Percentiles rank a stretch among this genome's conserved stretches.
These are phyloP conservation scores for Trichonephila clavata DNA, from an alignment of 1,140 invertebrate species.

Conservation along the genomic window DNA sequence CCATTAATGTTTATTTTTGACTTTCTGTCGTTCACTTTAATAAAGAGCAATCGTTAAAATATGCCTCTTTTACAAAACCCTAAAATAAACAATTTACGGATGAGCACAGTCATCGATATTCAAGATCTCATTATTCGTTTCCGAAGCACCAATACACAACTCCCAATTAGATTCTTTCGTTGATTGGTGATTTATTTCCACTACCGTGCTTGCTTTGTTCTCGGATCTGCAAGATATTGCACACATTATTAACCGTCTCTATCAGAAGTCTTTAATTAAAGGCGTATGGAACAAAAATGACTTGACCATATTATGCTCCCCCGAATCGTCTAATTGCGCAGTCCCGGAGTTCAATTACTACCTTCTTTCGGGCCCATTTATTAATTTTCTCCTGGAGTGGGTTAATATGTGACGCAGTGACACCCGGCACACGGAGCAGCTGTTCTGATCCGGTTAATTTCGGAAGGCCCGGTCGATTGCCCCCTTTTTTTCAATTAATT, in stretches of 20 bases:
- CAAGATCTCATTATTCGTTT: no score
- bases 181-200: neutral
- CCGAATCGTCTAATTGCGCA: neutral
- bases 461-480: neutral
- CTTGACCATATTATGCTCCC: neutral
- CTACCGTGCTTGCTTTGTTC: neutral
- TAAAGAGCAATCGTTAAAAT: no score
- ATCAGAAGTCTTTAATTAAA: slow-evolving; percentile 27
- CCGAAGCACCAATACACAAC: no score
- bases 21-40: no score
- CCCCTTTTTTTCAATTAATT: slow-evolving; percentile 11
- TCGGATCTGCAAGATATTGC: neutral
- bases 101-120: no score
- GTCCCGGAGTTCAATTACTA: slow-evolving; percentile 40
- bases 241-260: neutral
- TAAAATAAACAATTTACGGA: no score
- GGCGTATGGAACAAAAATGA: slow-evolving; percentile 34
- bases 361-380: slow-evolving; percentile 36
- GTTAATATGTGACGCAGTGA: slow-evolving; percentile 57
- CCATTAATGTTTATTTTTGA: no score
- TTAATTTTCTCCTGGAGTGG: slow-evolving; percentile 64
- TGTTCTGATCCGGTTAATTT: slow-evolving; percentile 51
- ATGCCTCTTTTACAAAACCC: no score
- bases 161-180: neutral
- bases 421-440: slow-evolving; percentile 25